Base-by-base conservation (phyloP, 2,113 vertebrate species). In the Cnemophilus loriae region DNA sequence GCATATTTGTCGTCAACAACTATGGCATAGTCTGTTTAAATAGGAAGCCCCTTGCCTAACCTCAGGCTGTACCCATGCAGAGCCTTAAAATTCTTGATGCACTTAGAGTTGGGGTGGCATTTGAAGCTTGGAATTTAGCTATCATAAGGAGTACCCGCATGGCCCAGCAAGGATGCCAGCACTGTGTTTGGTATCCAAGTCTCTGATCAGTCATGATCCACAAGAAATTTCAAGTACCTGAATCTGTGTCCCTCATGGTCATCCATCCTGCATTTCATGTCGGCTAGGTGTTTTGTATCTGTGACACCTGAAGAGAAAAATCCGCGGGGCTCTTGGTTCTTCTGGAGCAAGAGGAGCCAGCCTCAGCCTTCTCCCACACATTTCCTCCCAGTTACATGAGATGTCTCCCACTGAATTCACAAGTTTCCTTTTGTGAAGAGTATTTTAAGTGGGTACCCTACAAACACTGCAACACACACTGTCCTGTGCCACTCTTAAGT, bases 191-290 rank as follows among this genome's bases (percentile, higher is more conserved):
- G 39, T 39, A 55, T 47, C 68, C 22, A 22, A 70, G 56, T 20
- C 39, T 24, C 11, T 77, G 9, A 61, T 60, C 16, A 52, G 39
- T 56, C 50, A 23, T 7, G 21, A 83, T 15, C 22, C 28, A 52
- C 35, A 57, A 68, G 74, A 70, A 84, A 37, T 28, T 52, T 78
- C 18, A 60, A 16, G 75, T 41, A 68, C 41, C 22, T 56, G 33
- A 79, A 50, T 21, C 49, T 42, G 8, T 9, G 14, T 47, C 13
- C 19, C 37, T 70, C 77, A 11, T 2, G 18, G n/a, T 59, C 27
- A 47, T 50, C 64, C 16, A 20, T 49, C 18, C 24, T 0, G 0
- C 0, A 0, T 79, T 84, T 70, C 21, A n/a, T 13, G 17, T 67
- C 59, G 67, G 37, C 4, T 2, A 70, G 28, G 23, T 42, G 26